Base-by-base conservation (phyloP, 2,888 invertebrate species). In the Plebejus melissa region DNA sequence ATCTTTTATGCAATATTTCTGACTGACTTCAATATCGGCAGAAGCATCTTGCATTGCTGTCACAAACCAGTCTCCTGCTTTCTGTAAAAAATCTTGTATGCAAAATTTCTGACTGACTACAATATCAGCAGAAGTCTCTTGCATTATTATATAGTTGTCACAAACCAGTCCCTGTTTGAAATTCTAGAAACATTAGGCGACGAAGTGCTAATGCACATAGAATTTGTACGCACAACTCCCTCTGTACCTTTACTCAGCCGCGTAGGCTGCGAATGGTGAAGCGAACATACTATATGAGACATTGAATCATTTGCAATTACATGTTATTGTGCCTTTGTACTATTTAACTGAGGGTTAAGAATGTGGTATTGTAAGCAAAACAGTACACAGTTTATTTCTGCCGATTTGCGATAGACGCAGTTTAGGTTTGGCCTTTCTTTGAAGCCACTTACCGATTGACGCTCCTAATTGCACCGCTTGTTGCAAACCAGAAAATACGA, bases 271-370 rank as follows among this genome's bases (percentile, higher is more conserved):
- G 90, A 90, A 90, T 90, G 90, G 90, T 86, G 86, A 86, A 87
- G 82, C 84, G 84, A 86, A 87, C 85, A 84, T 82, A 82, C 82
- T 84, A 84, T 87, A 87, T 87, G 88, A 90, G 88, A 89, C 90
- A 89, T 86, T 90, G 92, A 88, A 93, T 90, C 91, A 91, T 93
- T 93, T 91, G 91, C 93, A 93, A 93, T 93, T 93, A 93, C 93
- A 92, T 86, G 90, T 90, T 92, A 92, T 91, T 93, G 93, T 93
- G 84, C 88, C 87, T 90, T 91, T 90, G 89, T 91, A 85, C 87
- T 87, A 88, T 89, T 88, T 88, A 90, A 89, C 86, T 85, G 86
- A 80, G 82, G 82, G 82, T 82, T 83, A 86, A 88, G 87, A 88
- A 89, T 87, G 87, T 85, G 80, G 88, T 83, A 93, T 93, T 92